Conservation (phyloP, 2,797 vertebrate species). For the Spheniscus humboldti region DNA sequence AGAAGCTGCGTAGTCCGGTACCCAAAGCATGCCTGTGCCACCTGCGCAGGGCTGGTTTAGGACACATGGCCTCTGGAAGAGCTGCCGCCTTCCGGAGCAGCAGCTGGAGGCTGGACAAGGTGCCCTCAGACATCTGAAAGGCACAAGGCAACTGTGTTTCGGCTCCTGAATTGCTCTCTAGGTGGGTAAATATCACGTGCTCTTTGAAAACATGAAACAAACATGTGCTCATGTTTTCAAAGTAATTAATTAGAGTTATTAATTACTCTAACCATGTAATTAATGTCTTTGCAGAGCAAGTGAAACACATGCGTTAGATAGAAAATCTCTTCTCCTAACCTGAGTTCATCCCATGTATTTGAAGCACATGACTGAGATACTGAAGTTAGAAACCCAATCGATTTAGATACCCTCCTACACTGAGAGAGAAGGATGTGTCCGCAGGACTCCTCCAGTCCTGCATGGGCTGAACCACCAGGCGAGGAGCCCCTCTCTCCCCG, state of each 20-base stretch:
- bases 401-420: not conserved
- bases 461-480: not conserved
- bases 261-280: not conserved
- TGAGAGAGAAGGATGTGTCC: not conserved
- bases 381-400: not conserved
- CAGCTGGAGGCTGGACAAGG: not conserved
- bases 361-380: not conserved
- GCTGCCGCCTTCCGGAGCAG: not conserved
- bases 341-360: not conserved
- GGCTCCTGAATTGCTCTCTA: not conserved
- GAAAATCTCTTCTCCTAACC: too few species aligned
- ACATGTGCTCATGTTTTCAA: too few species aligned
- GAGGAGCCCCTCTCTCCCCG: not conserved
- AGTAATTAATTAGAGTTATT: too few species aligned
- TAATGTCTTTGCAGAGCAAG: not conserved
- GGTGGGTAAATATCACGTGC: not conserved
- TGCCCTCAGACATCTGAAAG: not conserved
- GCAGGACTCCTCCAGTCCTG: not conserved
- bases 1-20: not conserved
- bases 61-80: not conserved
- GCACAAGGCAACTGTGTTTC: not conserved
- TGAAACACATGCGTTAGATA: not conserved
- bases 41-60: not conserved
- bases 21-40: not conserved
- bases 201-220: not conserved